These are phyloP conservation scores for Schrankia costaestrigalis DNA, from an alignment of 2,888 invertebrate species.

Conservation along the genomic window DNA sequence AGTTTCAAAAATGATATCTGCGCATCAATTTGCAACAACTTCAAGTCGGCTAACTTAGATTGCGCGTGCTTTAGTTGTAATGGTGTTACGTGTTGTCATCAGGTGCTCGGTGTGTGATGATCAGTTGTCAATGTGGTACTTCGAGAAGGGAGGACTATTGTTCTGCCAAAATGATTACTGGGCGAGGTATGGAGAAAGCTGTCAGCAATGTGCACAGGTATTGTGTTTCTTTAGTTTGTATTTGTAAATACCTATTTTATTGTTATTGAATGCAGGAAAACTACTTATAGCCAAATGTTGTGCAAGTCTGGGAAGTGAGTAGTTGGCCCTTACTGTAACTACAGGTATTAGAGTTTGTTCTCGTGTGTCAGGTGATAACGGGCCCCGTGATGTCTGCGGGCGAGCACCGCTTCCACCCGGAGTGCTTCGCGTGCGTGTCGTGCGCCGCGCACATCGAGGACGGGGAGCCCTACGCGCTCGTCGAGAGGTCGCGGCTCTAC, in stretches of 20 bases:
- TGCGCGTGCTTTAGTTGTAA: neutral
- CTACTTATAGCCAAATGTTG: neutral
- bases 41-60: too few relatives aligned
- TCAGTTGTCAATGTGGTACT: conserved; percentile 94
- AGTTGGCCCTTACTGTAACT: neutral
- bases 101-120: conserved; percentile 95
- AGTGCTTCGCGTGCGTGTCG: conserved; percentile 93
- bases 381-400: conserved; percentile 98
- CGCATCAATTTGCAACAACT: too few relatives aligned
- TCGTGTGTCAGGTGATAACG: conserved; percentile 73
- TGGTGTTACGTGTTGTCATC: conserved; percentile 2
- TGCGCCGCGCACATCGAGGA: conserved; percentile 94
- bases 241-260: too few relatives aligned
- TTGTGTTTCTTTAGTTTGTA: too few relatives aligned
- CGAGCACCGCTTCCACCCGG: conserved; percentile 96
- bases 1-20: too few relatives aligned
- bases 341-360: neutral
- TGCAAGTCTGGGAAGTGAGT: neutral
- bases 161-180: conserved; percentile 95
- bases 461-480: conserved; percentile 94
- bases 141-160: conserved; percentile 93
- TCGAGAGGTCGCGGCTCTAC: conserved; percentile 94
- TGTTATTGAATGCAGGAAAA: too few relatives aligned
- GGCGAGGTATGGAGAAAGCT: conserved; percentile 92
- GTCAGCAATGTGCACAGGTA: conserved; percentile 93